phyloP scores from a whole-genome alignment of 2,113 vertebrate species.

The Acanthisitta chloris region DNA sequence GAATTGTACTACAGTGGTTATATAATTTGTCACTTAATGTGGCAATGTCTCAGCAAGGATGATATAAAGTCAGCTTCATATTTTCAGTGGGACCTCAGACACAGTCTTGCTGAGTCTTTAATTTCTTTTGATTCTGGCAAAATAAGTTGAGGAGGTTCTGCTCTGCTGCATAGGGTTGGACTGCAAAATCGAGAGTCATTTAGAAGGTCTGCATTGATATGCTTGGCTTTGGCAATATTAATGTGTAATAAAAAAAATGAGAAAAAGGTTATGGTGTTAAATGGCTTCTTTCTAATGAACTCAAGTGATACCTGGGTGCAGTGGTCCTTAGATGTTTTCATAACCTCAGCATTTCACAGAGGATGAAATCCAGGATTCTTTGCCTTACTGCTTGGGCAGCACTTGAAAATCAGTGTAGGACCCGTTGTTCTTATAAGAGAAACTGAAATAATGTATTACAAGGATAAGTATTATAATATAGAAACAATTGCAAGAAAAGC shows the following conservation, averaged over 20 bases:
- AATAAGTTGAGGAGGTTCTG: neutral
- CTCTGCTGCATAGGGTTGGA: neutral
- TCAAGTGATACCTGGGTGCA: neutral
- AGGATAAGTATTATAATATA: neutral
- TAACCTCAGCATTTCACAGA: neutral
- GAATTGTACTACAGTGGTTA: neutral
- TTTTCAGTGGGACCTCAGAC: neutral
- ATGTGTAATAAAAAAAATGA: neutral
- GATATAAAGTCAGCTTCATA: neutral
- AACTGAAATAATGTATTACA: neutral
- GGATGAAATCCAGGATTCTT: neutral
- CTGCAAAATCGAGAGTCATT: neutral
- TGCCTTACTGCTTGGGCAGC: neutral
- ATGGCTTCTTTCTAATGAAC: neutral
- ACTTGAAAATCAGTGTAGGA: neutral
- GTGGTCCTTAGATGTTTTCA: neutral
- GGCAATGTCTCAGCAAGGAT: neutral
- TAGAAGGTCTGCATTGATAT: neutral
- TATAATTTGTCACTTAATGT: neutral
- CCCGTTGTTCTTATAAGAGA: neutral
- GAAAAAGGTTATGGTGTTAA: neutral
- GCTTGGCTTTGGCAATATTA: neutral
- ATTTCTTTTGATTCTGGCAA: neutral
- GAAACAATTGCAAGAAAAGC: neutral
- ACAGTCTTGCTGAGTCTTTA: neutral